Conservation (phyloP, 2,797 vertebrate species). For the Coranthus polyacanthus region DNA sequence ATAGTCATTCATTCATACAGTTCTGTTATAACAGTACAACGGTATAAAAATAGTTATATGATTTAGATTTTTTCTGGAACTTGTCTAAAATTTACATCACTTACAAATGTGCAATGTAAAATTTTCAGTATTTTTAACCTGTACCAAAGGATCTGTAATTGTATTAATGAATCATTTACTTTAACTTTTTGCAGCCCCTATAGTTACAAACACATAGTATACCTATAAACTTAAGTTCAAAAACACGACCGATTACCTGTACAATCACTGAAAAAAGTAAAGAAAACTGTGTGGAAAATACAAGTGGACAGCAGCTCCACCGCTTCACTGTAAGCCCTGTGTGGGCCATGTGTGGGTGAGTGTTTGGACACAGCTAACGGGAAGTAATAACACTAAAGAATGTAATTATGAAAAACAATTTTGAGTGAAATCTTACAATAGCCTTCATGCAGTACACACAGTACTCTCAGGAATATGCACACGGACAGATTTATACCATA, state of each 20-base stretch:
- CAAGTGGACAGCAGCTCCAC: neutral
- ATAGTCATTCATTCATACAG: no score
- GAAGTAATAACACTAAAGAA: neutral
- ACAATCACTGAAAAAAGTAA: neutral
- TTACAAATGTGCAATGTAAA: no score
- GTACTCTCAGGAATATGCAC: conserved; percentile 2
- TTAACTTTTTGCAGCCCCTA: neutral
- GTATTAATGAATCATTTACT: neutral
- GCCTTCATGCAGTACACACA: conserved; percentile 14
- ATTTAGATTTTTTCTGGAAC: no score
- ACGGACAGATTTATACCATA: conserved; percentile 19
- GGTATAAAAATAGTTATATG: no score
- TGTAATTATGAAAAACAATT: neutral
- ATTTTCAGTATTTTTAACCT: no score
- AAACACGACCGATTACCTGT: neutral
- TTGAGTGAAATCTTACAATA: neutral
- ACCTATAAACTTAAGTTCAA: neutral
- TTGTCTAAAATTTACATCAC: no score
- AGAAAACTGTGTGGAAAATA: neutral
- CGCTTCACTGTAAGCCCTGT: neutral
- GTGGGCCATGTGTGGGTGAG: neutral
- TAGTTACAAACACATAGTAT: neutral
- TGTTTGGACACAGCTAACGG: neutral
- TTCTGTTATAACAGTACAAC: no score
- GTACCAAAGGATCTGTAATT: no score